Percentiles rank a stretch among this genome's conserved stretches.
Conservation (phyloP, 2,888 invertebrate genomes). For the Galeopsomyia nigrocyanea region DNA sequence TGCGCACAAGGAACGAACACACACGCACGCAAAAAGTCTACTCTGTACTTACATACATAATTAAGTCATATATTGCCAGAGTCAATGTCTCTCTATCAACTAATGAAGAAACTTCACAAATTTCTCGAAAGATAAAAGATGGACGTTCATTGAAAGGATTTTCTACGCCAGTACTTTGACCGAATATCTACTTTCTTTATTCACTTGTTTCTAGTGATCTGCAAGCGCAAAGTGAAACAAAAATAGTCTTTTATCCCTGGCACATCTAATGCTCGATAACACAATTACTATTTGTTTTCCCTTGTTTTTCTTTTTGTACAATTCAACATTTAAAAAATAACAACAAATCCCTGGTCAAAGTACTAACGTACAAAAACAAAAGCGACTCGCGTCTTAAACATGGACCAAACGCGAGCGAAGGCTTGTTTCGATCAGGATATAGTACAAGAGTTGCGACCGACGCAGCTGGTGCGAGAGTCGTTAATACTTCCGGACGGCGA, state of each 20-base stretch:
- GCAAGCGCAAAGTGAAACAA: too few relatives aligned
- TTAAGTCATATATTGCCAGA: slow-evolving; percentile 49
- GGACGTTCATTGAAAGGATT: slow-evolving; percentile 32
- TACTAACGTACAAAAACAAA: slow-evolving; percentile 18
- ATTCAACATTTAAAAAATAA: too few relatives aligned
- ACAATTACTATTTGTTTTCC: too few relatives aligned
- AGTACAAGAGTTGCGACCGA: slow-evolving; percentile 71
- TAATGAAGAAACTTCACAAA: slow-evolving; percentile 37
- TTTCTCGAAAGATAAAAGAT: slow-evolving; percentile 37
- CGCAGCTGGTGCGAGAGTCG: slow-evolving; percentile 70
- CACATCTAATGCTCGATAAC: too few relatives aligned
- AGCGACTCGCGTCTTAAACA: slow-evolving; percentile 15
- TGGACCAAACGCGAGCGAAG: slow-evolving; percentile 28
- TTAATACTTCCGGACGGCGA: slow-evolving; percentile 65
- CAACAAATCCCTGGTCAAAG: slow-evolving; percentile 11
- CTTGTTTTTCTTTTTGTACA: too few relatives aligned
- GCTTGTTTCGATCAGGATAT: slow-evolving; percentile 65
- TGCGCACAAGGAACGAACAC: slow-evolving; percentile 22
- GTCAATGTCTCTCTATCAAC: slow-evolving; percentile 27
- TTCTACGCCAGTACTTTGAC: slow-evolving; percentile 33
- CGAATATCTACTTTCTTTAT: slow-evolving; percentile 13
- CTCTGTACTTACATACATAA: slow-evolving; percentile 38
- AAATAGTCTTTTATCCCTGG: too few relatives aligned
- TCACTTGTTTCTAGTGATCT: not conserved
- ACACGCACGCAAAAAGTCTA: slow-evolving; percentile 25